Base-by-base conservation (phyloP, 2,888 invertebrate species). In the Sinhomidia bicolor region DNA sequence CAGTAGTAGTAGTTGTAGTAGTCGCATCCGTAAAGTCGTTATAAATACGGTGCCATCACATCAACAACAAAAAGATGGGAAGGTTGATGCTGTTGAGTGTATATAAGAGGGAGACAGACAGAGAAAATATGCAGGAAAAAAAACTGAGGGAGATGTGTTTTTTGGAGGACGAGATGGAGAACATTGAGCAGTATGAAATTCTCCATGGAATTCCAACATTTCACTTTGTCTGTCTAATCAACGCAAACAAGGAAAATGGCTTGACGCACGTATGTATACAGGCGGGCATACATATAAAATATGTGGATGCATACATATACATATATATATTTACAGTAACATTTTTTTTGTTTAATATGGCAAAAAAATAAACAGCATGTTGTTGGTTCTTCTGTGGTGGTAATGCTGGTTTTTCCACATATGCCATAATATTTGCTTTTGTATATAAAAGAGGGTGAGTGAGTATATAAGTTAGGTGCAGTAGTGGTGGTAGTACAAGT, bases 191-290 rank as follows among this genome's bases (percentile, higher is more conserved):
- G 5, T 23, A 5, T 76, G 62, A 57, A 84, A 85, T 85, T 65
- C 85, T 85, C 74, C 76, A 76, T 29, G 85, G 85, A 85, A 85
- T 85, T 85, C 85, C 62, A 85, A 68, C 85, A 76, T 85, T 85
- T 85, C 85, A 85, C 85, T 85, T 85, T 85, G 85, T 85, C 85
- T 85, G 62, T 76, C 85, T 85, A 85, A 85, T 85, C 85, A 85
- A 78, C 76, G 76, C 76, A 76, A 85, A 85, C 85, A 85, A 47
- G 76, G 57, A 62, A 65, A 85, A 62, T 78, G 26, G 41, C 26
- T 23, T 71, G 74, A 32, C 26, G n/a, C 3, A 14, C 32, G 14
- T 17, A 65, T 14, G 14, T n/a, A n/a, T n/a, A n/a, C n/a, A n/a
- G n/a, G n/a, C n/a, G n/a, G n/a, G n/a, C 44, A 17, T 71, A 20